Conservation (phyloP, 2,797 vertebrate genomes). For the Emys orbicularis region DNA sequence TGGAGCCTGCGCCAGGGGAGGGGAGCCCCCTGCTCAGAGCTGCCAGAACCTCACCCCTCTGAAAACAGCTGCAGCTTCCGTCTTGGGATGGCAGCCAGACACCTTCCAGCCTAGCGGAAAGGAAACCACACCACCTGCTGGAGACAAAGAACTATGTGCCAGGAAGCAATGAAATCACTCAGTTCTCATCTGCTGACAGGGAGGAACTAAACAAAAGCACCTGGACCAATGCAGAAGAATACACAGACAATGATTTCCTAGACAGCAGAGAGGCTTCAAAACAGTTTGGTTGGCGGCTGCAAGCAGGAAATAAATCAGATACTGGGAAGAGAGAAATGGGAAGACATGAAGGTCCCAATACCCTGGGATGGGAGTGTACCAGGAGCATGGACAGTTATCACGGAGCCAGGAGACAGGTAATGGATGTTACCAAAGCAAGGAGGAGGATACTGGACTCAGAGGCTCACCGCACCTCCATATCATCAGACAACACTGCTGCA, state of each 20-base stretch:
- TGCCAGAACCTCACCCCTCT: neutral
- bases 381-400: neutral
- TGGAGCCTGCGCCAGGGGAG: neutral
- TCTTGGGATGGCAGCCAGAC: neutral
- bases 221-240: neutral
- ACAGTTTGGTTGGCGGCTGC: neutral
- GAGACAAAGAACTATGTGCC: neutral
- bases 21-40: neutral
- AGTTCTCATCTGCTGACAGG: neutral
- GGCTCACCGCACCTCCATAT: neutral
- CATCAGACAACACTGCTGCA: neutral
- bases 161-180: neutral
- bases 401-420: neutral
- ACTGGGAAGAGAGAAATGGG: neutral
- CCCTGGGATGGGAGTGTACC: neutral
- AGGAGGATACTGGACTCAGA: neutral
- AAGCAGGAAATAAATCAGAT: neutral
- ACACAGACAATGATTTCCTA: neutral
- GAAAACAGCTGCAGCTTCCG: too few relatives aligned
- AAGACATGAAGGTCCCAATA: neutral
- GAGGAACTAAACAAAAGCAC: neutral
- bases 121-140: neutral
- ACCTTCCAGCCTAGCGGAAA: neutral
- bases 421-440: neutral
- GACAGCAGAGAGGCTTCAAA: neutral